Percentiles rank a stretch among this genome's conserved stretches.
phyloP scores from a whole-genome alignment of 2,888 invertebrate species.

The Agrotis clavis region DNA sequence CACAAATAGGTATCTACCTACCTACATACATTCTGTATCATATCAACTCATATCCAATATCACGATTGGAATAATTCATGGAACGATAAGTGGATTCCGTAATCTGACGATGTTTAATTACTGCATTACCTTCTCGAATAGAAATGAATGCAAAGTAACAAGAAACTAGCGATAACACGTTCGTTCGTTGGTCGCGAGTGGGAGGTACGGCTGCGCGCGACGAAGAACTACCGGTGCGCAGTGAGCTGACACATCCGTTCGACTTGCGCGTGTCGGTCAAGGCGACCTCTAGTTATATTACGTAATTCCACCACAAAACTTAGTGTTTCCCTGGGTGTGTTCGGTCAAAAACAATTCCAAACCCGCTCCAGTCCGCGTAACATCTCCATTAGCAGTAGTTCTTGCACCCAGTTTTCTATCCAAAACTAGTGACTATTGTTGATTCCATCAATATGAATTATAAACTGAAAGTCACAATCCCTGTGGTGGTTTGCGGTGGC shows the following conservation, averaged over 20 bases:
- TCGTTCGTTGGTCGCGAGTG: slow-evolving; percentile 83
- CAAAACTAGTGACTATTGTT: slow-evolving; percentile 67
- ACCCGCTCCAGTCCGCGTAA: slow-evolving; percentile 78
- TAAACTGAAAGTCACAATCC: slow-evolving; percentile 89
- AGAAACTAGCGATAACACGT: slow-evolving; percentile 87
- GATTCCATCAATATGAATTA: slow-evolving; percentile 84
- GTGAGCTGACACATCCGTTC: slow-evolving; percentile 89
- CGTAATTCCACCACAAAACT: slow-evolving; percentile 87
- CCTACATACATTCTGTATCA: slow-evolving; percentile 25
- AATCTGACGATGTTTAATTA: slow-evolving; percentile 84
- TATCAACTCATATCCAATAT: slow-evolving; percentile 68
- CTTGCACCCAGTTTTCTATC: slow-evolving; percentile 67
- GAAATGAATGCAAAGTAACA: slow-evolving; percentile 87
- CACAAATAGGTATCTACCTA: slow-evolving; percentile 27
- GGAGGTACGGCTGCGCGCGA: slow-evolving; percentile 87
- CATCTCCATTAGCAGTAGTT: slow-evolving; percentile 74
- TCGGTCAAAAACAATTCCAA: slow-evolving; percentile 79
- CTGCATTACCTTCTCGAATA: slow-evolving; percentile 78
- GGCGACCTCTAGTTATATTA: slow-evolving; percentile 90
- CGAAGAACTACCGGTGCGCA: slow-evolving; percentile 86
- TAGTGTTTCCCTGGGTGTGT: slow-evolving; percentile 88
- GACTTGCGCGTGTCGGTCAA: slow-evolving; percentile 90
- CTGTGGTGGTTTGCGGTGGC: slow-evolving; percentile 89
- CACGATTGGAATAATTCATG: slow-evolving; percentile 75
- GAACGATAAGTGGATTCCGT: slow-evolving; percentile 81